A percentile compares a stretch with the other conserved stretches of the same genome.
phyloP scores from a whole-genome alignment of 2,113 vertebrate species.

The mouse (Mus musculus) region DNA sequence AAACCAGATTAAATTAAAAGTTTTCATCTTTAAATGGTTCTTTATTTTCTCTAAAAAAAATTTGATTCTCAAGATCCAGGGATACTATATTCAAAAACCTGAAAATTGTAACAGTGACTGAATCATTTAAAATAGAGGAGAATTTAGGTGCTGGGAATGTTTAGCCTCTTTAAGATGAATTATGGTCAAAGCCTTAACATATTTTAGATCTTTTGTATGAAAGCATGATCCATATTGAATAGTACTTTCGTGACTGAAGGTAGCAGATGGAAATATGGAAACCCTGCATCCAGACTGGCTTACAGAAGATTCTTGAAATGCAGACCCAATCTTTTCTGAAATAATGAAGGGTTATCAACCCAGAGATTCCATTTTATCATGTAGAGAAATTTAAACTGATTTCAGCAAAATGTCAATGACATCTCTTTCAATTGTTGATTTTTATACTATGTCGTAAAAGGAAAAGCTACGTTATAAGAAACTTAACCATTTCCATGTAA shows the following conservation, averaged over 20 bases:
- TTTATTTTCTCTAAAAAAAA: neutral
- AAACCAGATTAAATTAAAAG: neutral
- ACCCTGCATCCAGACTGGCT: neutral
- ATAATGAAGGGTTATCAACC: neutral
- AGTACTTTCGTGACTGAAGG: neutral
- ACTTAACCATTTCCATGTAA: neutral
- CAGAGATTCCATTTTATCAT: neutral
- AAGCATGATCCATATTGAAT: neutral
- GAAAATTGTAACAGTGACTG: neutral
- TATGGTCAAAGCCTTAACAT: neutral
- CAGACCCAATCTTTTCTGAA: neutral
- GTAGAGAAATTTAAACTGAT: slow-evolving; percentile 20
- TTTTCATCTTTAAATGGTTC: neutral
- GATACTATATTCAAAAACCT: neutral
- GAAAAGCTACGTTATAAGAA: slow-evolving; percentile 54
- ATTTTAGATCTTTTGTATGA: neutral
- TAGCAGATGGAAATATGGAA: neutral
- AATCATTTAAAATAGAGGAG: neutral
- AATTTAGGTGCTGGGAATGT: neutral
- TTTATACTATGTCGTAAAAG: slow-evolving; percentile 48
- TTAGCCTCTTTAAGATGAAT: neutral
- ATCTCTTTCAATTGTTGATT: neutral
- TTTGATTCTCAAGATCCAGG: neutral
- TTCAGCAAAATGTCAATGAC: slow-evolving; percentile 19
- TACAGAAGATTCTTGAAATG: neutral